Evolutionary conservation across 2,888 invertebrate genomes (phyloP).

Genomic region (Anaspis maculata): DNA sequence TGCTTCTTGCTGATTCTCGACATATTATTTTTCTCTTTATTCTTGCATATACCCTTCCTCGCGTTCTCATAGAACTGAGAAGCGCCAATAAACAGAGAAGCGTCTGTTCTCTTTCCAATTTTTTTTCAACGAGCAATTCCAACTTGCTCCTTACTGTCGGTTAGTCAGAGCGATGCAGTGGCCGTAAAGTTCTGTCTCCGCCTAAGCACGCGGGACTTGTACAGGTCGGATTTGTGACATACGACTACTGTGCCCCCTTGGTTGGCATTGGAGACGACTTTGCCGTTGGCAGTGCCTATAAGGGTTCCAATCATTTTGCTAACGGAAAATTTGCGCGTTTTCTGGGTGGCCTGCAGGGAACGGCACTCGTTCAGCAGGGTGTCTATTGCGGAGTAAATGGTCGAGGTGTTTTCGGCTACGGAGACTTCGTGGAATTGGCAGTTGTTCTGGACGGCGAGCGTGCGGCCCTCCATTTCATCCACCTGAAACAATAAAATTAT

Average conservation of each 20-base stretch:
- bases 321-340: conserved; percentile 66
- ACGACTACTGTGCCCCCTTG: conserved; percentile 52
- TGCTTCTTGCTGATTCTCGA: no score
- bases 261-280: conserved; percentile 35
- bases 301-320: conserved; percentile 72
- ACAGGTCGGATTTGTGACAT: conserved; percentile 52
- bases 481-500: conserved; percentile 48
- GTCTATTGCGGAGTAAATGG: conserved; percentile 67
- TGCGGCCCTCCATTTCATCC: conserved; percentile 61
- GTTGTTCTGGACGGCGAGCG: conserved; percentile 56
- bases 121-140: conserved; percentile 29
- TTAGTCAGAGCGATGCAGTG: conserved; percentile 61
- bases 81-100: conserved; percentile 15
- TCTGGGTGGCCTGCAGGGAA: conserved; percentile 38
- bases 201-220: conserved; percentile 49
- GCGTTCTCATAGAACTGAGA: conserved; percentile 37
- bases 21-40: no score
- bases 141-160: conserved; percentile 32
- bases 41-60: conserved; percentile 4
- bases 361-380: conserved; percentile 59
- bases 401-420: conserved; percentile 68
- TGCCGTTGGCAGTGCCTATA: conserved; percentile 48
- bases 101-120: conserved; percentile 6
- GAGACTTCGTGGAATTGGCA: conserved; percentile 75
- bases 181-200: conserved; percentile 51